Percentiles rank a stretch among this genome's conserved stretches.
phyloP scores from a whole-genome alignment of 92 coral and sea anemone genomes.

The Montipora capitata region DNA sequence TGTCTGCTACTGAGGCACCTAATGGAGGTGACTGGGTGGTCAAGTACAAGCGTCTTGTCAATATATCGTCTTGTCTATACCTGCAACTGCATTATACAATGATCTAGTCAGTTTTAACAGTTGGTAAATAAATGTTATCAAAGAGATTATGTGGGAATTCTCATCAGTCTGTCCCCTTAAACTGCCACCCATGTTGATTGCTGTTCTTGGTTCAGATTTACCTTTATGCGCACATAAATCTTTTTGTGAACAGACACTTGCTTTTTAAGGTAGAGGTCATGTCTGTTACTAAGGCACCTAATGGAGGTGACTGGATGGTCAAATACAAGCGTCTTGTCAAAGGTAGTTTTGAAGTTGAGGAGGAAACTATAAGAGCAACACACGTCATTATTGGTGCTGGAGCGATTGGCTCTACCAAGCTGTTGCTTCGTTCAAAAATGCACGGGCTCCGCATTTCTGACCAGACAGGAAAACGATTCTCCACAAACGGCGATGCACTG shows the following conservation, averaged over 20 bases:
- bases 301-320: slow-evolving; percentile 70
- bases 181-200: slow-evolving; percentile 6
- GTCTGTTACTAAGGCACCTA: slow-evolving; percentile 45
- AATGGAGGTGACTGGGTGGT: slow-evolving; percentile 71
- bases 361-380: slow-evolving; percentile 54
- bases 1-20: slow-evolving; percentile 45
- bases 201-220: background rate
- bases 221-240: background rate
- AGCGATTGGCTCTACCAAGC: slow-evolving; percentile 76
- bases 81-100: background rate
- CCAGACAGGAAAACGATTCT: slow-evolving; percentile 62
- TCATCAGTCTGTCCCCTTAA: too few species aligned
- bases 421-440: slow-evolving; percentile 74
- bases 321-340: slow-evolving; percentile 63
- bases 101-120: background rate
- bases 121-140: background rate
- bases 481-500: slow-evolving; percentile 75
- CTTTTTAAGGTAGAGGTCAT: slow-evolving; percentile 60
- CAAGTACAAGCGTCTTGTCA: slow-evolving; percentile 58
- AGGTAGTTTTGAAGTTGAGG: slow-evolving; percentile 56
- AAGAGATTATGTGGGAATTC: background rate
- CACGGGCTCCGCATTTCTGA: slow-evolving; percentile 64
- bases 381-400: slow-evolving; percentile 79
- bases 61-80: background rate
- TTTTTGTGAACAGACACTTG: background rate